Conservation (phyloP, 2,888 invertebrate genomes). For the Nomada fucata region DNA sequence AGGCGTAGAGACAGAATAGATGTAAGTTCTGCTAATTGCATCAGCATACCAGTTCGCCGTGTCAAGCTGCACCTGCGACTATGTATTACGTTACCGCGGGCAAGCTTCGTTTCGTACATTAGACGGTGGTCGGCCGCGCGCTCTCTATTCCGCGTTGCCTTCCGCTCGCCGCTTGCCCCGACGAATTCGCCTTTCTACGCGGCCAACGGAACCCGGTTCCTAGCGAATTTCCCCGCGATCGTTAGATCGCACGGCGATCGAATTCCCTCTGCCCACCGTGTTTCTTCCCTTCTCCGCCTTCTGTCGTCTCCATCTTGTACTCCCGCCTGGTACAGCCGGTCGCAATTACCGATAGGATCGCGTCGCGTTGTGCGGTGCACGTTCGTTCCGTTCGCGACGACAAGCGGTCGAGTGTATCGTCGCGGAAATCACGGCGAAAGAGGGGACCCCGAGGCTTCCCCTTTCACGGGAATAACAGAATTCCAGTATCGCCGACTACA, state of each 20-base stretch:
- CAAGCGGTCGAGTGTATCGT: conserved; percentile 67
- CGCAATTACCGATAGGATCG: conserved; percentile 73
- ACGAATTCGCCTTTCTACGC: not conserved
- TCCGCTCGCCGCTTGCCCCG: not conserved
- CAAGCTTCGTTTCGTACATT: conserved; percentile 25
- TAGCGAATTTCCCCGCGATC: not conserved
- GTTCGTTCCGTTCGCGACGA: conserved; percentile 64
- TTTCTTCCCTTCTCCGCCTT: conserved; percentile 4
- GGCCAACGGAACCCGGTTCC: not conserved
- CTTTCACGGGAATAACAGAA: conserved; percentile 50
- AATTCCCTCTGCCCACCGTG: conserved; percentile 7
- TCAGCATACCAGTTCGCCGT: conserved; percentile 80
- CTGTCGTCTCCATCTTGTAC: conserved; percentile 24
- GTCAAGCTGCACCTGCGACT: conserved; percentile 80
- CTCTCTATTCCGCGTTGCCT: not conserved
- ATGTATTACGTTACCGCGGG: conserved; percentile 56
- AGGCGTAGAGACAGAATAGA: conserved; percentile 67
- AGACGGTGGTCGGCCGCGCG: not conserved
- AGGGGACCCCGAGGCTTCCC: conserved; percentile 43
- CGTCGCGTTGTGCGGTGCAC: conserved; percentile 68
- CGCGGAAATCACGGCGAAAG: conserved; percentile 64
- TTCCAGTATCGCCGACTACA: conserved; percentile 26
- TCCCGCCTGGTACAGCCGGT: conserved; percentile 50
- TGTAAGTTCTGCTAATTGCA: conserved; percentile 78
- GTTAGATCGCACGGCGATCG: conserved; percentile 33